Evolutionary conservation across 1,140 invertebrate genomes (phyloP), one percentile per base, ranked within the genome.

Genomic region (Antheraea pernyi): DNA sequence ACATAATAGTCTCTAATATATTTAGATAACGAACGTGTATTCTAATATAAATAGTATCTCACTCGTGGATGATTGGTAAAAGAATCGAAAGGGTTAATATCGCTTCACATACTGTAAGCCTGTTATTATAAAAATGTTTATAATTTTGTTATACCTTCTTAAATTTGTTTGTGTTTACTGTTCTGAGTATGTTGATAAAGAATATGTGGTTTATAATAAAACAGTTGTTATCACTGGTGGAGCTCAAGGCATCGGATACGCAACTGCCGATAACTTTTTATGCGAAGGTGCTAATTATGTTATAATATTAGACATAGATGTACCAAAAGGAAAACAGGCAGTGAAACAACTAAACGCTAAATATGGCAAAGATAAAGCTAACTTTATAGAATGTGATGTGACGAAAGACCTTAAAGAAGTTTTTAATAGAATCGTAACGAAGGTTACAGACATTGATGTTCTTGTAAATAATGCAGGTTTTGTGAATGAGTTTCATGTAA

Each of bases 381-480:
- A 88, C 10, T 94, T 94, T 72, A 73, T 91, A 19, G 85, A 88
- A 58, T 94, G 93, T 66, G 91, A 94, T 61, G 86, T 94, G 3
- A 89, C 89, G 0, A 91, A 84, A 0, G 91, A 73, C 30, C 39
- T 85, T 48, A 80, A 86, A 22, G 81, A 83, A 79, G 78, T 84
- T 4, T 89, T 89, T 59, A 81, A 88, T 22, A 80, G 80, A 37
- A 80, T 91, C 6, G 76, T 89, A 3, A 75, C 84, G 9, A 69
- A 77, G 6, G 92, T 93, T 69, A 85, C 91, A 76, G 74, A 4
- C 0, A 86, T 95, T 19, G 94, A 96, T 73, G 93, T 96, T 60
- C 80, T 95, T 3, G 88, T 95, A 0, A 95, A 96, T 65, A 94
- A 94, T 64, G 94, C 95, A 53, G 93, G 94, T 46, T 93, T 95